Conservation (phyloP, 2,888 invertebrate genomes). For the Mesorhabditis spiculigera region DNA sequence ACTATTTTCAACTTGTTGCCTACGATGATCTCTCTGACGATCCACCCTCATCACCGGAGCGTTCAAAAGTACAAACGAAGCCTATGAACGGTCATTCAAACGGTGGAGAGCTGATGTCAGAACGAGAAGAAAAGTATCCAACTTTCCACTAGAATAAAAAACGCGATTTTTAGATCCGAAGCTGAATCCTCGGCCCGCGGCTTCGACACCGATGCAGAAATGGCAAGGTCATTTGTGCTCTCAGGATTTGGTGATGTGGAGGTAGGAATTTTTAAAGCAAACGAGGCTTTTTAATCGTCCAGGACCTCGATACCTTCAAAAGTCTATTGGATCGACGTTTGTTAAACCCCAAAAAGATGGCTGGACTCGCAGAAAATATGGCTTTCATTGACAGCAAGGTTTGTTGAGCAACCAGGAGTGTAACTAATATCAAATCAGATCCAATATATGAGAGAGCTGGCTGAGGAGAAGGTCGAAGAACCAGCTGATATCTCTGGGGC, state of each 20-base stretch:
- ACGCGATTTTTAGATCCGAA: neutral
- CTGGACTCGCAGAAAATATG: conserved; percentile 13
- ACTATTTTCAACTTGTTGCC: conserved; percentile 50
- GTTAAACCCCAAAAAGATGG: conserved; percentile 9
- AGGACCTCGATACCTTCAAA: conserved; percentile 25
- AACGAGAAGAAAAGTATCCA: neutral
- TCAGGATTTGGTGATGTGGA: conserved; percentile 31
- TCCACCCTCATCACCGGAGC: neutral
- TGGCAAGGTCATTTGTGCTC: conserved; percentile 28
- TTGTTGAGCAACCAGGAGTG: conserved; percentile 13
- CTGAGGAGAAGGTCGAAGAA: conserved; percentile 13
- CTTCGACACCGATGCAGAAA: conserved; percentile 25
- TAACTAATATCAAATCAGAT: conserved; percentile 9
- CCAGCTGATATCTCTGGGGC: conserved; percentile 11
- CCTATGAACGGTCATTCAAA: neutral
- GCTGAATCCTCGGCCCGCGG: conserved; percentile 9
- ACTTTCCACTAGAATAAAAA: neutral
- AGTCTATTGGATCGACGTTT: conserved; percentile 16
- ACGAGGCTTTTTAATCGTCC: conserved; percentile 7
- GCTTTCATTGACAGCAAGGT: conserved; percentile 18
- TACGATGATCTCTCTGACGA: conserved; percentile 44
- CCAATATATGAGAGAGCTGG: conserved; percentile 14
- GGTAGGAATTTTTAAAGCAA: conserved; percentile 7
- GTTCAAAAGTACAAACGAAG: neutral
- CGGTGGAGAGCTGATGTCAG: neutral